Evolutionary conservation across 2,888 invertebrate genomes (phyloP).

Genomic region (Ectropis crepuscularia): DNA sequence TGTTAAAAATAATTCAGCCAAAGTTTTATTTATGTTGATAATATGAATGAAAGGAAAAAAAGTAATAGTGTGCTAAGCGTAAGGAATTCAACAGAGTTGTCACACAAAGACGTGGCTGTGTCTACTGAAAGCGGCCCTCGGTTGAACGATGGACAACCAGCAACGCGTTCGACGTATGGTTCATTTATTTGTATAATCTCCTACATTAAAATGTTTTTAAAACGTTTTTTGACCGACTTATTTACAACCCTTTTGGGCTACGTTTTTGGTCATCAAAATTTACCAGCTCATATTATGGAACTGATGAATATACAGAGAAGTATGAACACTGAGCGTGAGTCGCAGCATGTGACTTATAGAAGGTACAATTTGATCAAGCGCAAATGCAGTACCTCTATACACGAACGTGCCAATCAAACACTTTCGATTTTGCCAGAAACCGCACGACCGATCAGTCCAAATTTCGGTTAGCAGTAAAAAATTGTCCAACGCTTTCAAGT

Average conservation of each 20-base stretch:
- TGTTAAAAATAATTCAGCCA: neutral
- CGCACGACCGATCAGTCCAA: conserved; percentile 33
- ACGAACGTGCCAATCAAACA: conserved; percentile 53
- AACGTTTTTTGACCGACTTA: conserved; percentile 66
- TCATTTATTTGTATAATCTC: conserved; percentile 62
- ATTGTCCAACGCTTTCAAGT: conserved; percentile 53
- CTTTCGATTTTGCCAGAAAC: conserved; percentile 61
- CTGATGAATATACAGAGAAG: conserved; percentile 61
- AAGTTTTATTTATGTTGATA: conserved; percentile 5
- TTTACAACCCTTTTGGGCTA: conserved; percentile 53
- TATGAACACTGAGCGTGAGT: conserved; percentile 54
- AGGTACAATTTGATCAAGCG: conserved; percentile 60
- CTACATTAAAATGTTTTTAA: conserved; percentile 65
- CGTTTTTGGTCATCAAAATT: conserved; percentile 56
- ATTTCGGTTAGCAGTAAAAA: conserved; percentile 44
- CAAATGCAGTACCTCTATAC: conserved; percentile 41
- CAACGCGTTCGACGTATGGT: conserved; percentile 66
- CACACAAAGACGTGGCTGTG: conserved; percentile 46
- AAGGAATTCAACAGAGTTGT: conserved; percentile 46
- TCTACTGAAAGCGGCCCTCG: conserved; percentile 43
- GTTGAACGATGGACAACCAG: conserved; percentile 54
- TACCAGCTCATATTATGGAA: conserved; percentile 65
- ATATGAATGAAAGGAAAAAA: conserved; percentile 53
- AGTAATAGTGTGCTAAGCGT: conserved; percentile 56
- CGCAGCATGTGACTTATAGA: conserved; percentile 56